A percentile compares a stretch with the other conserved stretches of the same genome.
These are phyloP conservation scores for Hemicentrotus pulcherrimus DNA, from an alignment of 35 echinoderm and acorn worm species.

Conservation along the genomic window DNA sequence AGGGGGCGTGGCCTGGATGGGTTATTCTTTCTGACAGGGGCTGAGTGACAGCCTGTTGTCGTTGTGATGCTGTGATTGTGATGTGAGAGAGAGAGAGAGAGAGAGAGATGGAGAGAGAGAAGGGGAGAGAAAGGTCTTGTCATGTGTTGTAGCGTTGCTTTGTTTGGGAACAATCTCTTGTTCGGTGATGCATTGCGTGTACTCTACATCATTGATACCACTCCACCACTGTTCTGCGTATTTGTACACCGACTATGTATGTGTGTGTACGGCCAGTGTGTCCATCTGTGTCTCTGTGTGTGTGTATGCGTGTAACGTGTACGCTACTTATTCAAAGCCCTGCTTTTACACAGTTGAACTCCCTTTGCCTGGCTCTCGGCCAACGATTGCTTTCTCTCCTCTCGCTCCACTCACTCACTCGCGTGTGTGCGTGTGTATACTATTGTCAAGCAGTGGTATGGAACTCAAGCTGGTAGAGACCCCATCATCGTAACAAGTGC, in stretches of 20 bases:
- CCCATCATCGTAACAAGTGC: slow-evolving; percentile 46
- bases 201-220: slow-evolving; percentile 2
- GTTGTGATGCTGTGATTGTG: slow-evolving; percentile 50
- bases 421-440: slow-evolving; percentile 27
- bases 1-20: slow-evolving; percentile 19
- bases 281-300: slow-evolving; percentile 22
- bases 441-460: slow-evolving; percentile 33
- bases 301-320: neutral
- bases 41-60: slow-evolving; percentile 47
- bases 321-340: slow-evolving; percentile 30
- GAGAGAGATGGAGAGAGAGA: neutral
- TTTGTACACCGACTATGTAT: neutral
- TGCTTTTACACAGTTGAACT: slow-evolving; percentile 51
- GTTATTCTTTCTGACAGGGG: slow-evolving; percentile 36
- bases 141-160: slow-evolving; percentile 41
- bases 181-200: slow-evolving; percentile 41
- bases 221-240: slow-evolving; percentile 30
- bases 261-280: neutral
- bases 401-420: neutral
- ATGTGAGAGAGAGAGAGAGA: neutral
- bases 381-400: slow-evolving; percentile 19
- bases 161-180: slow-evolving; percentile 44
- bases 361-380: slow-evolving; percentile 21
- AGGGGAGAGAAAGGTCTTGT: neutral
- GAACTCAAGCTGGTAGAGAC: neutral